A percentile compares a stretch with the other conserved stretches of the same genome.
Evolutionary conservation across 2,113 vertebrate genomes (phyloP).

Genomic region (Phoxinus phoxinus): DNA sequence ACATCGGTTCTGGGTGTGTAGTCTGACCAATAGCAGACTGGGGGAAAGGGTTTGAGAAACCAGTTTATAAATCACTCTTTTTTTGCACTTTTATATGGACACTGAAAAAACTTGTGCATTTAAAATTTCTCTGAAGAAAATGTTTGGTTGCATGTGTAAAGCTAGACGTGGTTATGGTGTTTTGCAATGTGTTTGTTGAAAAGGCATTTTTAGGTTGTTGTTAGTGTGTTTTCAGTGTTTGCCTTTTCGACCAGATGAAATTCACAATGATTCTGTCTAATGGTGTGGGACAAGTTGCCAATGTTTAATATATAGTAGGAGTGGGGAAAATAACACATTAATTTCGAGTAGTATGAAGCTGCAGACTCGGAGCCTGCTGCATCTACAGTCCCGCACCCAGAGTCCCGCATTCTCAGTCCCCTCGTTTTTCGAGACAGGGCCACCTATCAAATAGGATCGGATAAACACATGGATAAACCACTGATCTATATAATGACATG

Average conservation of each 20-base stretch:
- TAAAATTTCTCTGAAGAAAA: background rate
- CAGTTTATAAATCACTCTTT: background rate
- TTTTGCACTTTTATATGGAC: background rate
- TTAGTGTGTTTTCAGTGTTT: background rate
- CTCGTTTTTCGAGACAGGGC: no score
- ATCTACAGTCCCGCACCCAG: no score
- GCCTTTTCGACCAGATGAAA: background rate
- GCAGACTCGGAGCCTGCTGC: no score
- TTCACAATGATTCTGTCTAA: background rate
- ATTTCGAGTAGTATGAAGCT: no score
- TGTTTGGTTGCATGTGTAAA: background rate
- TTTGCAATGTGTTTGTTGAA: background rate
- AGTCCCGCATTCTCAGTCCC: no score
- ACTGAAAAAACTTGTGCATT: background rate
- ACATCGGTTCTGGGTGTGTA: background rate
- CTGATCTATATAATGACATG: no score
- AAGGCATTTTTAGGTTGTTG: background rate
- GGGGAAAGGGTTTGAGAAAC: background rate
- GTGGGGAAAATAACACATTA: background rate
- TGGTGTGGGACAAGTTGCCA: background rate
- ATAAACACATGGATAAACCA: no score
- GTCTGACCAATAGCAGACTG: background rate
- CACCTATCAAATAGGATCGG: no score
- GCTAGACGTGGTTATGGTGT: no score
- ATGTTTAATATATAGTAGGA: background rate